Percentiles rank a stretch among this genome's conserved stretches.
Evolutionary conservation across 2,113 vertebrate genomes (phyloP).

Genomic region (Connochaetes taurinus): DNA sequence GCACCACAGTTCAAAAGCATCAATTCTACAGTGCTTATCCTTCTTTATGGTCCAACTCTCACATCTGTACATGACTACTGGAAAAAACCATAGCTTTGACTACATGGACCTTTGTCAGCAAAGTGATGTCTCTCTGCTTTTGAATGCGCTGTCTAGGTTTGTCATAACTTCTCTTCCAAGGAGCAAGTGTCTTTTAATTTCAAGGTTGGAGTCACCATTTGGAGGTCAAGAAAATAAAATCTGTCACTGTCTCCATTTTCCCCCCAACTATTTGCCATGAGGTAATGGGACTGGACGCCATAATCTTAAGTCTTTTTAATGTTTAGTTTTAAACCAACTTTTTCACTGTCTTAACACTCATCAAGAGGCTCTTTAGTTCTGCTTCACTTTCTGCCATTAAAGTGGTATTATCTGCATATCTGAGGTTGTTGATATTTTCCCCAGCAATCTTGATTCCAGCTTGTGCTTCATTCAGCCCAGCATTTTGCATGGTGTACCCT

Average conservation of each 20-base stretch:
- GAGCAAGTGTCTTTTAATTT: background rate
- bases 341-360: background rate
- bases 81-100: background rate
- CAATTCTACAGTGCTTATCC: background rate
- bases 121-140: background rate
- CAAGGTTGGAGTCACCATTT: background rate
- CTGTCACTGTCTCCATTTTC: background rate
- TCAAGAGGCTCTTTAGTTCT: background rate
- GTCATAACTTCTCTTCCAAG: background rate
- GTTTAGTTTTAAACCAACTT: background rate
- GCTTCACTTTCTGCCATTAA: background rate
- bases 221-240: background rate
- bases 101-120: background rate
- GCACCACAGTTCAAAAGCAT: background rate
- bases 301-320: background rate
- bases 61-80: background rate
- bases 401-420: background rate
- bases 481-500: background rate
- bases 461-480: background rate
- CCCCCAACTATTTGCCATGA: background rate
- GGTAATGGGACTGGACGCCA: background rate
- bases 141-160: background rate
- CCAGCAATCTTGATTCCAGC: background rate
- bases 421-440: background rate
- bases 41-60: background rate